Evolutionary conservation across 1,140 invertebrate genomes (phyloP), one percentile per base, ranked within the genome.

Genomic region (Sweltsa coloradensis): DNA sequence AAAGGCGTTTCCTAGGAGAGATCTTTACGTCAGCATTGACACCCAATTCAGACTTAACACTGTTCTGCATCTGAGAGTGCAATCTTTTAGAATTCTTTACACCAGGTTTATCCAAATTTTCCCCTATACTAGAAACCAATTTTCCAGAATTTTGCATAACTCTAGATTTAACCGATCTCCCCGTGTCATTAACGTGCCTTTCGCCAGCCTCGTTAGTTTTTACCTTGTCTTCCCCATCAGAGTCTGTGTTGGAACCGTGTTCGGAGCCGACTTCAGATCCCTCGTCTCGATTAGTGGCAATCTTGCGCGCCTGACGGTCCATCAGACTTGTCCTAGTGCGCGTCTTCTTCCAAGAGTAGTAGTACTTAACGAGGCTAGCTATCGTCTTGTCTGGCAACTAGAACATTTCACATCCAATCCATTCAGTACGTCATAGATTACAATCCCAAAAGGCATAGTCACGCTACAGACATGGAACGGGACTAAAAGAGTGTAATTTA

Each of bases 311-410:
- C 65, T 89, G 85, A 45, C 82, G 72, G 66, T 97, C 93, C 87
- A 97, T 96, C 19, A 95, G 68, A 60, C 90, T 96, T 40, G 84
- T 91, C 39, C 89, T 76, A 55, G 85, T 84, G 60, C 90, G 71
- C 9, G 89, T 92, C 61, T 97, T 97, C 63, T 97, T 97, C 93
- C 93, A 97, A 55, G 88, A 91, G 62, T 98, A 98, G 65, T 97
- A 98, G 67, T 96, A 97, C 66, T 96, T 96, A 0, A 98, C 92
- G 54, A 98, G 69, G 58, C 85, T 89, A 22, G 92, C 88, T 56
- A 97, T 95, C 37, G 90, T 88, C 70, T 97, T 97, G 61, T 97
- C 93, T 39, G 93, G 94, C 55, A 97, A 69, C 87, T 91, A 58
- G 34, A 72, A 66, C 54, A 58, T n/a, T n/a, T n/a, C 21, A 44